Base-by-base conservation (phyloP, 2,888 invertebrate genomes). In the Argyresthia goedartella region DNA sequence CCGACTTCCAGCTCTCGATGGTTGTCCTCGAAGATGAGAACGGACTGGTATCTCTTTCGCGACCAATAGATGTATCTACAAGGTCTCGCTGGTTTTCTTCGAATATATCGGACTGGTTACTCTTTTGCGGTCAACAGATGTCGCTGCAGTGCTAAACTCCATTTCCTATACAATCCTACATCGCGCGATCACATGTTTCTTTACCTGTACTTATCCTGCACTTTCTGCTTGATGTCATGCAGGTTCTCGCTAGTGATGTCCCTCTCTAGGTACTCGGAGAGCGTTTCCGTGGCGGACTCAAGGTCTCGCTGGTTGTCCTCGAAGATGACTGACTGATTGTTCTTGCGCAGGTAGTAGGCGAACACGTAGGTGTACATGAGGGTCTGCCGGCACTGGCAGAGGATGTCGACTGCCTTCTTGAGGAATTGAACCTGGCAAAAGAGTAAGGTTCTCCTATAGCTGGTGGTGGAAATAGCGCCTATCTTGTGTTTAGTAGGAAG, bases 291-390 rank as follows among this genome's bases (percentile, higher is more conserved):
- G 63, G 99, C 97, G 66, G 94, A 94, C 88, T 99, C 99, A 67
- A 99, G 89, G 89, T 99, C 98, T 71, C 94, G 95, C 90, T 99
- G 98, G 90, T 98, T 98, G 84, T 96, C 97, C 90, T 99, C 98
- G 82, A 99, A 99, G 78, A 99, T 98, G 84, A 95, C 95, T 68
- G 97, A 96, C 88, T 99, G 98, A 89, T 99, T 99, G 89, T 97
- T 99, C 89, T 97, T 97, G 80, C 92, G 92, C 74, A 99, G 90
- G 85, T 99, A 99, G 88, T 97, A 99, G 67, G 99, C 99, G 90
- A 99, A 99, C 63, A 98, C 98, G 81, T 99, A 99, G 50, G 99
- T 99, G 89, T 97, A 99, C 98, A 99, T 99, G 53, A 99, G 89
- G 14, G 98, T 98, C 82, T 98, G 97, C 60, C 99, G 91, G 88